A percentile compares a stretch with the other conserved stretches of the same genome.
phyloP scores from a whole-genome alignment of 1,140 invertebrate species.

The Diorhabda elongata region DNA sequence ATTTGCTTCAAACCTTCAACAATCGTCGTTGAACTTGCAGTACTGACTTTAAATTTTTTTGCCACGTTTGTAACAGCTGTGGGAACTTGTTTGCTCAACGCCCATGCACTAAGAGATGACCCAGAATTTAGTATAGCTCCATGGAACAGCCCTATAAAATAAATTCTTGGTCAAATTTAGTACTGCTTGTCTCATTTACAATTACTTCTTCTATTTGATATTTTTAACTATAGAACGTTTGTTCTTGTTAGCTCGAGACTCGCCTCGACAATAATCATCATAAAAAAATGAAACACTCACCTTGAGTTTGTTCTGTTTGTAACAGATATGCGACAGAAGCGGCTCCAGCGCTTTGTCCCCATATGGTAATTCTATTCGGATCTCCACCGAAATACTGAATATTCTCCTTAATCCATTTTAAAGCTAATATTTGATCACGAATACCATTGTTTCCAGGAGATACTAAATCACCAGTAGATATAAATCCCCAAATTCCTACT shows the following conservation, averaged over 20 bases:
- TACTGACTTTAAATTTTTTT: constrained; percentile 10
- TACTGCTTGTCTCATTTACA: not conserved
- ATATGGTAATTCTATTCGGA: constrained; percentile 60
- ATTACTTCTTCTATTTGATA: not conserved
- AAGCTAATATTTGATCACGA: constrained; percentile 66
- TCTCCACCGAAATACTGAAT: constrained; percentile 70
- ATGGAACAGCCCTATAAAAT: constrained; percentile 22
- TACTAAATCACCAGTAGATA: constrained; percentile 48
- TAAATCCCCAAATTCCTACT: constrained; percentile 57
- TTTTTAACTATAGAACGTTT: too few relatives aligned
- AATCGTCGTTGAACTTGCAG: constrained; percentile 1
- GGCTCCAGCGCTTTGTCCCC: constrained; percentile 66
- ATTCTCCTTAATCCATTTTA: constrained; percentile 68
- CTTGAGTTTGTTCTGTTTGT: constrained; percentile 60
- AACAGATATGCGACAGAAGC: constrained; percentile 60
- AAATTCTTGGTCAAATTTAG: not conserved
- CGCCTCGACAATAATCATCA: too few relatives aligned
- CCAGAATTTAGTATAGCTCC: constrained; percentile 23
- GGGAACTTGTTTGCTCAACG: constrained; percentile 3
- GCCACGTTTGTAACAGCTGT: constrained; percentile 6
- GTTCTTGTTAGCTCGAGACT: too few relatives aligned
- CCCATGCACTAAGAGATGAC: constrained; percentile 18
- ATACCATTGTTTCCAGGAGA: constrained; percentile 65
- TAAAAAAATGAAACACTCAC: constrained; percentile 27
- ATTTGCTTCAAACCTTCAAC: constrained; percentile 18